A percentile compares a stretch with the other conserved stretches of the same genome.
phyloP scores from a whole-genome alignment of 2,797 vertebrate genomes.

The Oceanodroma leucorhoa region DNA sequence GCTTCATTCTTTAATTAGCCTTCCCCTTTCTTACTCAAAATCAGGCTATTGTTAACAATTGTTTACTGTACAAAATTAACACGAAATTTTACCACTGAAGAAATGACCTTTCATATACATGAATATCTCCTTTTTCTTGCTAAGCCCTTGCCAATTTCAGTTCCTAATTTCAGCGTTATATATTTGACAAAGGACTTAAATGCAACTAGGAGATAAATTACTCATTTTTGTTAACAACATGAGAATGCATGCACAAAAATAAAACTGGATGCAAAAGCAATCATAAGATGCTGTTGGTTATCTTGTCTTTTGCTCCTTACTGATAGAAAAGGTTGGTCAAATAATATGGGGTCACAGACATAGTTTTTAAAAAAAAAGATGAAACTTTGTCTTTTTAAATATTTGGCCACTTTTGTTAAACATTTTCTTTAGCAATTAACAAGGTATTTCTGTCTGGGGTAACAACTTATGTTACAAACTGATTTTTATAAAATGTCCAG shows the following conservation, averaged over 20 bases:
- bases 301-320: background rate
- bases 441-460: background rate
- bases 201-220: background rate
- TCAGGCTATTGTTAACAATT: background rate
- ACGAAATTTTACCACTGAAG: background rate
- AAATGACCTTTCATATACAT: background rate
- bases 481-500: background rate
- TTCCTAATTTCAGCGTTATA: constrained; percentile 8
- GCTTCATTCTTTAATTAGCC: constrained; percentile 15
- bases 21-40: constrained; percentile 8
- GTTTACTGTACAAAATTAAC: background rate
- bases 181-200: background rate
- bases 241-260: background rate
- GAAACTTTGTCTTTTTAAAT: background rate
- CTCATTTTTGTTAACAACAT: background rate
- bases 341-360: background rate
- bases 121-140: background rate
- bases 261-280: background rate
- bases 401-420: background rate
- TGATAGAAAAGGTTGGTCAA: background rate
- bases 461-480: background rate
- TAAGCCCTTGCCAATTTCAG: constrained; percentile 13
- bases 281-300: background rate
- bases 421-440: background rate
- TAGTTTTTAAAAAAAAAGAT: background rate